Base-by-base conservation (phyloP, 1,140 invertebrate genomes). In the Aphis craccivora region DNA sequence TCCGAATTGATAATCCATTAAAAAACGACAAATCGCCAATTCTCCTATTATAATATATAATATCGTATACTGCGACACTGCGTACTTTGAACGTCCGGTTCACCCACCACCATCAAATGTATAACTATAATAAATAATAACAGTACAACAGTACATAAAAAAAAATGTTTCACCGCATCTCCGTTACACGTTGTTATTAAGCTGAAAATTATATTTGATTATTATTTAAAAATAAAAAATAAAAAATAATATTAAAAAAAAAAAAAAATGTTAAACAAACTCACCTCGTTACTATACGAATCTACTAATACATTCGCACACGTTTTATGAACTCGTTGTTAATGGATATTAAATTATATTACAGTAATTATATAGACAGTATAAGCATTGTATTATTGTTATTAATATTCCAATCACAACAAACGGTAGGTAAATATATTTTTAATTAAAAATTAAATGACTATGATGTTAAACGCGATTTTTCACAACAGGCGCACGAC, bases 191-290 rank as follows among this genome's bases (percentile, higher is more conserved):
- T 37, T 89, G 88, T 67, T 90, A 90, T 67, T 20, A 90, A 67
- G 89, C 89, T 60, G 55, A 90, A 90, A 90, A 90, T 90, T 90
- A 90, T 37, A 67, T 90, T 90, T 30, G 9, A 90, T 43, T 67
- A 53, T 53, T 53, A 60, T 20, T 23, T 60, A 60, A 40, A 60
- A 90, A 90, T 18, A 60, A 90, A 53, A 40, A 25, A 60, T 30
- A 90, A 37, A 40, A 40, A 40, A 43, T 40, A 30, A 55, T 37
- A 40, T 76, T n/a, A 76, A 67, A 67, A 76, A 11, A n/a, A 90
- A 60, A 55, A 60, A 90, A 43, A 90, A 43, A 7, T 67, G 53
- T 90, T 90, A 67, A 90, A 67, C 20, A 67, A 90, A 90, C 89
- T 90, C 89, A 90, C 89, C 89, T 90, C 22, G 18, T 43, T 67